Evolutionary conservation across 30 jellyfish, hydroid and myxozoan genomes (phyloP).

Genomic region (Hydra vulgaris): DNA sequence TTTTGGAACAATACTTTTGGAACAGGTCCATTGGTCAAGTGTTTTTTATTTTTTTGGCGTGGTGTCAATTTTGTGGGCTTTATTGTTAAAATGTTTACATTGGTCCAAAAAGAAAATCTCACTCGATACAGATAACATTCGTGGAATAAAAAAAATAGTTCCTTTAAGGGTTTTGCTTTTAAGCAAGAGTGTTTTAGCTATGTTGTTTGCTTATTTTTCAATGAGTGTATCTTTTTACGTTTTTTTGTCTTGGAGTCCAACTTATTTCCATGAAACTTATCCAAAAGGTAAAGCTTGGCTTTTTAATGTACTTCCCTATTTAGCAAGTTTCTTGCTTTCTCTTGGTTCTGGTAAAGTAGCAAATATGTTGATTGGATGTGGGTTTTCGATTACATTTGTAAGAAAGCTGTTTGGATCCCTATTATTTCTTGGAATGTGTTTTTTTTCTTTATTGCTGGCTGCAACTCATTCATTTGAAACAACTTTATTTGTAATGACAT

Average conservation of each 20-base stretch:
- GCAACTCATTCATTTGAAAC: slow-evolving; percentile 71
- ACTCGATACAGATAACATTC: background rate
- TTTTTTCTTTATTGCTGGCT: slow-evolving; percentile 52
- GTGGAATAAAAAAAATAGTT: slow-evolving; percentile 26
- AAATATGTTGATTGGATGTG: slow-evolving; percentile 30
- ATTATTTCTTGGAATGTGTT: slow-evolving; percentile 49
- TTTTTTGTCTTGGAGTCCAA: slow-evolving; percentile 87
- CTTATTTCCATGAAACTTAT: slow-evolving; percentile 82
- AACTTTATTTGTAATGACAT: slow-evolving; percentile 72
- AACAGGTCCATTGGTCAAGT: slow-evolving; percentile 67
- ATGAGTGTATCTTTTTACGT: slow-evolving; percentile 58
- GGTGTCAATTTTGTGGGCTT: slow-evolving; percentile 40
- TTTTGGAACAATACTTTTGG: slow-evolving; percentile 72
- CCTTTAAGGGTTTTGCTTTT: slow-evolving; percentile 59
- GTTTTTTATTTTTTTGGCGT: slow-evolving; percentile 52
- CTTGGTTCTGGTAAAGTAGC: slow-evolving; percentile 53
- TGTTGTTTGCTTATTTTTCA: slow-evolving; percentile 66
- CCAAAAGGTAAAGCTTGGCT: slow-evolving; percentile 97
- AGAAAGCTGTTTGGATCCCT: slow-evolving; percentile 68
- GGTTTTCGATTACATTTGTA: slow-evolving; percentile 70
- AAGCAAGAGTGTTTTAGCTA: slow-evolving; percentile 65
- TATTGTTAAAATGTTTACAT: slow-evolving; percentile 16
- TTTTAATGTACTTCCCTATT: slow-evolving; percentile 89
- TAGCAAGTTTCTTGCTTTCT: slow-evolving; percentile 43
- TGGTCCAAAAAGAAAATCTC: background rate